A percentile compares a stretch with the other conserved stretches of the same genome.
Evolutionary conservation across 2,797 vertebrate species (phyloP).

Genomic region (Pangasius larnaudii): DNA sequence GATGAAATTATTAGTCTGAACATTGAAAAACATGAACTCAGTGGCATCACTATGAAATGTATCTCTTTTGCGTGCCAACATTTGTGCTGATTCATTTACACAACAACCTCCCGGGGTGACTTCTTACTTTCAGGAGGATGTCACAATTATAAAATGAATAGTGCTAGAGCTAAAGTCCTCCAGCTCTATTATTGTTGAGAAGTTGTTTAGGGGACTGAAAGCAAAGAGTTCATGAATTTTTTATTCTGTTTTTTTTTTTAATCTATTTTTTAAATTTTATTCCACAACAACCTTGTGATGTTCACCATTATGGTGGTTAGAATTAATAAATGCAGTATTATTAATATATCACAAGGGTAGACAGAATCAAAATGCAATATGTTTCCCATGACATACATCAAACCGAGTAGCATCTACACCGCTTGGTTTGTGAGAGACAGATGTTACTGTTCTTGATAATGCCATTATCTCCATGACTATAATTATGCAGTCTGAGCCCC

Average conservation of each 20-base stretch:
- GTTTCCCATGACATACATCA: background rate
- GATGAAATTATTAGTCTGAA: slow-evolving; percentile 21
- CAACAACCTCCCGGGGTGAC: background rate
- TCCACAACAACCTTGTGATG: background rate
- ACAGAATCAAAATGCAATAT: background rate
- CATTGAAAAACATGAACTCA: slow-evolving; percentile 36
- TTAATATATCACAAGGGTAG: background rate
- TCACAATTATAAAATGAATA: slow-evolving; percentile 1
- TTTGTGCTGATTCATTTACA: slow-evolving; percentile 11
- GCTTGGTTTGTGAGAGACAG: slow-evolving; percentile 51
- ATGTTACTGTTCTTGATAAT: slow-evolving; percentile 58
- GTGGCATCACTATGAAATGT: slow-evolving; percentile 29
- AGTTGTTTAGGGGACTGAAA: background rate
- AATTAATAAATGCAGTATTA: background rate
- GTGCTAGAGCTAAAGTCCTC: background rate
- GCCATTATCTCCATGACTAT: slow-evolving; percentile 56
- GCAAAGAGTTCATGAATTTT: slow-evolving; percentile 5
- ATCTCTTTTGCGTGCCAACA: background rate
- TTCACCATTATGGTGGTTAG: background rate
- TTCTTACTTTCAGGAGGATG: slow-evolving; percentile 13
- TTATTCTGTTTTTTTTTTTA: background rate
- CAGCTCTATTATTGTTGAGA: background rate
- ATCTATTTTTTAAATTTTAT: background rate
- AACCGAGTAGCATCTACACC: slow-evolving; percentile 7
- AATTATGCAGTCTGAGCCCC: slow-evolving; percentile 50